phyloP scores from a whole-genome alignment of 2,113 vertebrate genomes.

The Zingel zingel region DNA sequence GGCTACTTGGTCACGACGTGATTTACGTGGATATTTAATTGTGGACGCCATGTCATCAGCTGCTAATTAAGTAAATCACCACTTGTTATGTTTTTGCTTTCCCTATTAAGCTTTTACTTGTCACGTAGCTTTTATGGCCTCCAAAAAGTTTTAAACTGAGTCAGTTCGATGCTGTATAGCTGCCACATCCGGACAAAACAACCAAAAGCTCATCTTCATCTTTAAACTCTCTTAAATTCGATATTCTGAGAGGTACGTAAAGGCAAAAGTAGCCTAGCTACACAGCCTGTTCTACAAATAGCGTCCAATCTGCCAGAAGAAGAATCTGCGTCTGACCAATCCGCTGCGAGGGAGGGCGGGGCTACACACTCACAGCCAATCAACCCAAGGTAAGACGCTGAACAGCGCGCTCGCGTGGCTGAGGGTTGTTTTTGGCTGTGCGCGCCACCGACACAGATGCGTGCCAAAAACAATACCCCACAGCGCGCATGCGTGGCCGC shows the following conservation, averaged over 20 bases:
- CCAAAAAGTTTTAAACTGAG: background rate
- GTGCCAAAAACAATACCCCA: conserved; percentile 47
- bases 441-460: conserved; percentile 69
- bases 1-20: background rate
- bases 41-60: background rate
- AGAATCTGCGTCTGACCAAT: conserved; percentile 44
- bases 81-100: background rate
- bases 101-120: background rate
- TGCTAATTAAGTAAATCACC: background rate
- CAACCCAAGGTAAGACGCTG: background rate
- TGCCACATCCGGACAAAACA: background rate
- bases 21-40: background rate
- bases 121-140: background rate
- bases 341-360: conserved; percentile 10
- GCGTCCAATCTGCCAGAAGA: conserved; percentile 69
- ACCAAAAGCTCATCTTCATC: background rate
- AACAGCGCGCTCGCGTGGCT: conserved; percentile 55
- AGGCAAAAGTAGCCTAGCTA: conserved; percentile 73
- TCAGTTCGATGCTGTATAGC: background rate
- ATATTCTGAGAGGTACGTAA: conserved; percentile 5
- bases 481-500: conserved; percentile 63
- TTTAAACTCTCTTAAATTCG: background rate
- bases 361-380: conserved; percentile 60
- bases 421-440: conserved; percentile 72
- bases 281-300: conserved; percentile 69